A percentile compares a stretch with the other conserved stretches of the same genome.
These are phyloP conservation scores for Epinephelus coioides DNA, from an alignment of 2,797 vertebrate genomes.

Conservation along the genomic window DNA sequence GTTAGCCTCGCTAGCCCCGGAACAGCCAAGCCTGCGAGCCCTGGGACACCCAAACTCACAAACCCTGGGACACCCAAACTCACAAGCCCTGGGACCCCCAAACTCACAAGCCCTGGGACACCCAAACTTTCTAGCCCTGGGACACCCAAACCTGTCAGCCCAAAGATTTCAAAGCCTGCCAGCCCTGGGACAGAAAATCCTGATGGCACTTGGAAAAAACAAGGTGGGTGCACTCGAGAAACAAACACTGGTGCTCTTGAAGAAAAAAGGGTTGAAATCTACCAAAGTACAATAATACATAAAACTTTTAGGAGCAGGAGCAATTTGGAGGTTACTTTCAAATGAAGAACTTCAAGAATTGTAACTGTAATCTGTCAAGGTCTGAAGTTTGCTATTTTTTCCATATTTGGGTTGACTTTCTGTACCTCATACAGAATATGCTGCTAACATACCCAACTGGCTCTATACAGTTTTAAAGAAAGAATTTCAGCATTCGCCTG, in stretches of 20 bases:
- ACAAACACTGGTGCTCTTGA: no score
- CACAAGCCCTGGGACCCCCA: slow-evolving; percentile 45
- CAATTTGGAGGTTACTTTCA: no score
- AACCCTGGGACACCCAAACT: slow-evolving; percentile 40
- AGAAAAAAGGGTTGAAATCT: no score
- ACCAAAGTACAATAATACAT: no score
- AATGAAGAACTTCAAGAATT: no score
- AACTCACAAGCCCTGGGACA: slow-evolving; percentile 78
- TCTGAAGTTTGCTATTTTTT: not conserved
- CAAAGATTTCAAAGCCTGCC: slow-evolving; percentile 50
- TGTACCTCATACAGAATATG: not conserved
- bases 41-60: slow-evolving; percentile 27
- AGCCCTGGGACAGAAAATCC: slow-evolving; percentile 54
- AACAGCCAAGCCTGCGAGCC: slow-evolving; percentile 26
- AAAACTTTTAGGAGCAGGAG: no score
- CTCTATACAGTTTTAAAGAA: not conserved
- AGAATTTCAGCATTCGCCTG: not conserved
- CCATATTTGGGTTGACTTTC: not conserved
- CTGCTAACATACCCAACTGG: not conserved
- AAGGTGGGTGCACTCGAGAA: slow-evolving; percentile 82
- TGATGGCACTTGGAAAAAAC: slow-evolving; percentile 84
- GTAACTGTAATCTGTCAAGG: no score
- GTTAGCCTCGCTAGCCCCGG: slow-evolving; percentile 32
- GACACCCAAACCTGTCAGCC: slow-evolving; percentile 77
- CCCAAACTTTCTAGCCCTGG: slow-evolving; percentile 39